Evolutionary conservation across 2,888 invertebrate genomes (phyloP), one percentile per base, ranked within the genome.

Genomic region (Dorcus hopei): DNA sequence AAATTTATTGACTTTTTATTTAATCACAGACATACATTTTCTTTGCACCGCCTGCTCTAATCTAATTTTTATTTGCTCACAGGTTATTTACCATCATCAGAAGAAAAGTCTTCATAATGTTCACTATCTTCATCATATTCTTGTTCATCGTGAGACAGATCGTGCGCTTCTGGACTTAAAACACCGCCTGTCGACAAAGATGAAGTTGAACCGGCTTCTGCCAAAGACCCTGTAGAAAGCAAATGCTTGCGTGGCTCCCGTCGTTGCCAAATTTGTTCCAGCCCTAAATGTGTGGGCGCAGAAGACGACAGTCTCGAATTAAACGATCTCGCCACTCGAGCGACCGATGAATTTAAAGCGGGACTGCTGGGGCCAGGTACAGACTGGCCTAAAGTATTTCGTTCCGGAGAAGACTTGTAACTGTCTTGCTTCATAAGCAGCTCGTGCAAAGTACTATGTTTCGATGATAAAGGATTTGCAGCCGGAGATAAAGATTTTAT

Each of bases 221-320:
- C 92, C 68, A 89, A 77, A 43, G 93, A 93, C 66, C 93, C 90
- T 11, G 93, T 93, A 6, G 92, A 93, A 52, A 93, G 77, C 61
- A 94, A 80, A 80, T 94, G 93, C 74, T 90, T 91, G 52, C 94
- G 83, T 3, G 94, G 93, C 75, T 95, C 94, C 61, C 94, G 82
- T 40, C 92, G 85, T 74, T 89, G 89, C 94, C 94, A 94, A 62
- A 94, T 88, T 79, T 85, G 87, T 65, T 93, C 93, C 68, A 90
- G 79, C 38, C 90, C 90, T 64, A 90, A 84, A 76, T 93, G 91
- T 54, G 93, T 91, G 3, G 93, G 93, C 33, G 94, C 94, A 51
- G 94, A 94, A 49, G 93, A 91, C 3, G 93, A 93, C 3, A 94
- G 81, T 58, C 92, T 85, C 38, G 89, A 85, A 61, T 82, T 80